Evolutionary conservation across 2,113 vertebrate species (phyloP).

Genomic region (Leucosticte australis): DNA sequence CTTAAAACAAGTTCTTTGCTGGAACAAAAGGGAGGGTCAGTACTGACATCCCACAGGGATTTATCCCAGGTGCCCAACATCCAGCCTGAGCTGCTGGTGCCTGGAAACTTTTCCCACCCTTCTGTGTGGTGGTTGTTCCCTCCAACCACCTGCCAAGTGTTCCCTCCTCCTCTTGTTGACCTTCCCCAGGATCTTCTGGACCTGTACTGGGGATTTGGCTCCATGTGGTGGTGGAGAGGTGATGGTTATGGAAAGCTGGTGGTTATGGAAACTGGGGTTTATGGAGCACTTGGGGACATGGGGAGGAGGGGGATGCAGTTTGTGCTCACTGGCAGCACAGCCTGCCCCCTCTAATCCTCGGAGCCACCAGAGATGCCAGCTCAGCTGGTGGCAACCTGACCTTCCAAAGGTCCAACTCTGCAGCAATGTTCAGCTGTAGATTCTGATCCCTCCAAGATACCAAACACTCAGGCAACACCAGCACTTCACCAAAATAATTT

Average conservation of each 20-base stretch:
- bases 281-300: fast-evolving
- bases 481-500: neutral
- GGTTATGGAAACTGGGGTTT: neutral
- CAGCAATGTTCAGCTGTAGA: neutral
- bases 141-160: neutral
- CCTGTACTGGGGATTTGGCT: neutral
- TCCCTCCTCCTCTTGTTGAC: neutral
- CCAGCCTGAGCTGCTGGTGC: neutral
- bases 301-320: neutral
- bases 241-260: neutral
- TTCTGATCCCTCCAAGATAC: neutral
- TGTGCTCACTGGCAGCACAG: neutral
- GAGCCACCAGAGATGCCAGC: neutral
- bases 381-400: neutral
- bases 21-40: neutral
- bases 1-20: neutral
- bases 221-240: neutral
- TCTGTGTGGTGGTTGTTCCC: neutral
- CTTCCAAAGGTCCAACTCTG: neutral
- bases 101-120: neutral
- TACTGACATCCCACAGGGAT: neutral
- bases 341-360: neutral
- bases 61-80: neutral
- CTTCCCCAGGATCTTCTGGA: neutral
- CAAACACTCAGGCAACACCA: neutral